phyloP scores from a whole-genome alignment of 1,140 invertebrate species.

The Battus philenor region DNA sequence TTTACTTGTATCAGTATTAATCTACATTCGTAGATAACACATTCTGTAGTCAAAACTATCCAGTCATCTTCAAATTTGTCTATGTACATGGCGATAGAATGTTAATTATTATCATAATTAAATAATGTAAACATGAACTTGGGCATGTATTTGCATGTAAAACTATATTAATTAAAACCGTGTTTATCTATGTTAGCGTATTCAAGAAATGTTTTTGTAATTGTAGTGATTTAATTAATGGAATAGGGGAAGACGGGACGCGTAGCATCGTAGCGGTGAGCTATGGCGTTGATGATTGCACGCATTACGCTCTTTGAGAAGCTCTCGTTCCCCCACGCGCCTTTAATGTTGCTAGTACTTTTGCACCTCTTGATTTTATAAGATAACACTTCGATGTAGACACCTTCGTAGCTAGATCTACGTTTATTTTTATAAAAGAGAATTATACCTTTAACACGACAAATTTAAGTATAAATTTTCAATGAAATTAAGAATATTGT shows the following conservation, averaged over 20 bases:
- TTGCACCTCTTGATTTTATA: conserved; percentile 35
- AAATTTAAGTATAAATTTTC: no score
- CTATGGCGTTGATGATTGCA: conserved; percentile 56
- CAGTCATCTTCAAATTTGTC: no score
- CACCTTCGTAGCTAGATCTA: no score
- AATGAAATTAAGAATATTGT: no score
- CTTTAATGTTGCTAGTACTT: conserved; percentile 26
- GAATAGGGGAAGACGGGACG: conserved; percentile 31
- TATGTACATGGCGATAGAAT: no score
- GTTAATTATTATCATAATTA: no score
- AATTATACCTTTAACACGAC: no score
- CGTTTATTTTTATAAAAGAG: no score
- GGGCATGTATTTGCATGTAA: neutral
- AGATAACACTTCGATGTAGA: conserved; percentile 16
- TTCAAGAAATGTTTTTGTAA: conserved; percentile 41
- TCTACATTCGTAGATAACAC: no score
- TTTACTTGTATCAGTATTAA: no score
- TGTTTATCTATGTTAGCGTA: conserved; percentile 14
- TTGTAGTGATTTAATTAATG: conserved; percentile 61
- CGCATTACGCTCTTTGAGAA: conserved; percentile 48
- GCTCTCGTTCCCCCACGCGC: conserved; percentile 28
- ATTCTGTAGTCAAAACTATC: no score
- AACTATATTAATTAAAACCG: conserved; percentile 13
- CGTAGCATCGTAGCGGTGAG: conserved; percentile 37
- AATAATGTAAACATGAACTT: no score